Evolutionary conservation across 2,888 invertebrate species (phyloP), one percentile per base, ranked within the genome.

Genomic region (Odontocerum albicorne): DNA sequence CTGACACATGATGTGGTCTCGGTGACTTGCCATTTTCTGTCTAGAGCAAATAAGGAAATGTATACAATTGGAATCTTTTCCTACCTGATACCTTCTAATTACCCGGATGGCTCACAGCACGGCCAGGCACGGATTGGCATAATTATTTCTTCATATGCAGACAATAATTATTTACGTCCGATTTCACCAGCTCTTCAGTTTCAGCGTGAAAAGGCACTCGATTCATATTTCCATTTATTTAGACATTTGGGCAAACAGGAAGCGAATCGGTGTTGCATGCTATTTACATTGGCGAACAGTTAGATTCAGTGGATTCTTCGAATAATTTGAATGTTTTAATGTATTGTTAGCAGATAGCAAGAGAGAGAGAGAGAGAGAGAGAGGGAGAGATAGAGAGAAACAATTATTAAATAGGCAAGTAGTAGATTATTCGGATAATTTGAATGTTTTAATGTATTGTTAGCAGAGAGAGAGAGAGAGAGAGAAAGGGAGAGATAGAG

Each of bases 211-310:
- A 52, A 52, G 36, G 36, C 32, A 42, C 32, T 39, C 27, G 33
- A 27, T 51, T 31, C 4, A 4, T 40, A 42, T 50, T 42, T 44
- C 43, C 35, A 43, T 20, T 42, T 12, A 19, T 44, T 44, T 44
- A 27, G 36, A 22, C 27, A 51, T 51, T 51, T 51, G 13, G 51
- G 31, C 38, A 17, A 46, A 46, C 35, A 35, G 43, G 51, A 51
- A 51, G 13, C 17, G n/a, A 12, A n/a, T n/a, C n/a, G n/a, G n/a
- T n/a, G n/a, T n/a, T n/a, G n/a, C n/a, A n/a, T n/a, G n/a, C n/a
- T n/a, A n/a, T n/a, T n/a, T n/a, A n/a, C n/a, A n/a, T n/a, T n/a
- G n/a, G n/a, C n/a, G n/a, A n/a, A n/a, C n/a, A n/a, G n/a, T n/a
- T n/a, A n/a, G n/a, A n/a, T n/a, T n/a, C n/a, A n/a, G n/a, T n/a